These are phyloP conservation scores for Clarias pachynema DNA, from an alignment of 2,797 vertebrate species.

Conservation along the genomic window DNA sequence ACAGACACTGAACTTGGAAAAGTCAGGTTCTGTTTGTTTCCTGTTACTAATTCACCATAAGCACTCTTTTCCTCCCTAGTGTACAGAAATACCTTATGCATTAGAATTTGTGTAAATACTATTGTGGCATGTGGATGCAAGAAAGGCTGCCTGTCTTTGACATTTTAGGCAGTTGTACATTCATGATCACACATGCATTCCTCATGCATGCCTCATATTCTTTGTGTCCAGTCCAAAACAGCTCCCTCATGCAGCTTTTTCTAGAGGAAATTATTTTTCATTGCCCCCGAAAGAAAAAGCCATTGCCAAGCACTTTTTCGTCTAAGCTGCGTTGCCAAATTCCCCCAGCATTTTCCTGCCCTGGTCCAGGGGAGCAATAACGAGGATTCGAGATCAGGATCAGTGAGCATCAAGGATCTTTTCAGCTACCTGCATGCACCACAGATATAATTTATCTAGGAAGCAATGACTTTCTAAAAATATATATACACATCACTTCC, in stretches of 20 bases:
- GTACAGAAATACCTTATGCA: conserved; percentile 56
- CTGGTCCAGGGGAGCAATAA: conserved; percentile 41
- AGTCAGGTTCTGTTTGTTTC: neutral
- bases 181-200: conserved; percentile 71
- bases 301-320: conserved; percentile 59
- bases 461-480: conserved; percentile 11
- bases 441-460: neutral
- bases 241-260: conserved; percentile 68
- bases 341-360: conserved; percentile 56
- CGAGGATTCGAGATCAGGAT: conserved; percentile 52
- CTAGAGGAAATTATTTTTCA: conserved; percentile 81
- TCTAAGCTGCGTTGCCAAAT: conserved; percentile 58
- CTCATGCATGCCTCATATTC: conserved; percentile 71
- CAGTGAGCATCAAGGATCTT: conserved; percentile 38
- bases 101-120: conserved; percentile 68
- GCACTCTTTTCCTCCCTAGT: conserved; percentile 32
- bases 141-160: conserved; percentile 74
- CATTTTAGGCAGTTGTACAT: conserved; percentile 67
- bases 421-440: conserved; percentile 43
- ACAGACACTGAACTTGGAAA: neutral
- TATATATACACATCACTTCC: conserved; percentile 30
- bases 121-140: conserved; percentile 57
- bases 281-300: conserved; percentile 70
- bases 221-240: conserved; percentile 63
- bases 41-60: conserved; percentile 24